Conservation (phyloP, 1,140 invertebrate genomes). For the Tetramorium alpestre region DNA sequence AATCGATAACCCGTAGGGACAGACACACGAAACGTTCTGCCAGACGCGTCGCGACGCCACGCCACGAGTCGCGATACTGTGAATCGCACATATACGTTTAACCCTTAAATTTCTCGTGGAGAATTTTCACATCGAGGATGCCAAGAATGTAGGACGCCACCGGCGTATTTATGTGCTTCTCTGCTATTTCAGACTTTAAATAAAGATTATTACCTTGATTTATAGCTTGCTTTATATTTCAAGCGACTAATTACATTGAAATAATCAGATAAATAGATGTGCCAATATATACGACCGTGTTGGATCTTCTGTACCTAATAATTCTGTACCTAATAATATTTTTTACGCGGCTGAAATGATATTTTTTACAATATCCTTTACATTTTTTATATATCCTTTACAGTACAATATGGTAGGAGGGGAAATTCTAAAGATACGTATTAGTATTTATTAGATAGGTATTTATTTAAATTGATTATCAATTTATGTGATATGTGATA, state of each 20-base stretch:
- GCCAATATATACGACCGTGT: too few species aligned
- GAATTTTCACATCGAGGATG: background rate
- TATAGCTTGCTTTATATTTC: background rate
- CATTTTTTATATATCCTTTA: too few species aligned
- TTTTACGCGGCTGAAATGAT: too few species aligned
- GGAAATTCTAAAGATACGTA: too few species aligned
- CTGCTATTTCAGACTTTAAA: background rate
- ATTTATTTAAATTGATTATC: too few species aligned
- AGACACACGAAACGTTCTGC: constrained; percentile 62
- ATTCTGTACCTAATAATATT: too few species aligned
- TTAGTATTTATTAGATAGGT: too few species aligned
- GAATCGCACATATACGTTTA: constrained; percentile 3
- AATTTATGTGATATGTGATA: too few species aligned
- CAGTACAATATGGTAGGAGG: too few species aligned
- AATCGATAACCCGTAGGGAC: constrained; percentile 69
- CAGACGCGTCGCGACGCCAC: constrained; percentile 44
- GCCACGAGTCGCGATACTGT: constrained; percentile 36
- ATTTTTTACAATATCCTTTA: too few species aligned
- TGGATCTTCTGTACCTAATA: too few species aligned
- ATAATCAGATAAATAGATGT: too few species aligned
- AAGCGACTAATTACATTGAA: background rate
- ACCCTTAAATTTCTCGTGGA: constrained; percentile 29
- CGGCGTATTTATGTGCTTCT: background rate
- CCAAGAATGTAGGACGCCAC: background rate
- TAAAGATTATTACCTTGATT: background rate